phyloP scores from a whole-genome alignment of 2,888 invertebrate species.

The Sinohyriopsis cumingii region DNA sequence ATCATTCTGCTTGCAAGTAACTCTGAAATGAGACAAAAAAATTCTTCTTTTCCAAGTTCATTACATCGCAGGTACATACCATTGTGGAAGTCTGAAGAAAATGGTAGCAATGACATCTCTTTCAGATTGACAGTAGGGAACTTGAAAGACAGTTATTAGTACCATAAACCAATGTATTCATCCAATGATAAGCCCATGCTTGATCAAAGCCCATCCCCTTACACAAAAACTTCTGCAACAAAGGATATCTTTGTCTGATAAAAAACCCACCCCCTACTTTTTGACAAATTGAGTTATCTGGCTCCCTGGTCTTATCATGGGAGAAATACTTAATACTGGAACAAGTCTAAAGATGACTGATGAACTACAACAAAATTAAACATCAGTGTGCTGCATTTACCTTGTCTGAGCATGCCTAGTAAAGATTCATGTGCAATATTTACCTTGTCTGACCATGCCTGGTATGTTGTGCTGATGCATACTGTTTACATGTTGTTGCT shows the following conservation, averaged over 20 bases:
- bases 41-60: not conserved
- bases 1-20: constrained; percentile 49
- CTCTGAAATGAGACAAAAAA: constrained; percentile 28
- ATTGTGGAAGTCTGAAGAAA: too few species aligned
- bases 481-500: constrained; percentile 33
- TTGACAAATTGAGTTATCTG: too few species aligned
- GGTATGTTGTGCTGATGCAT: constrained; percentile 36
- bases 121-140: too few species aligned
- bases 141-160: too few species aligned
- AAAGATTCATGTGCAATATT: not conserved
- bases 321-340: too few species aligned
- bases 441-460: constrained; percentile 48
- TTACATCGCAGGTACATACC: not conserved
- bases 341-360: constrained; percentile 1
- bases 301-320: too few species aligned
- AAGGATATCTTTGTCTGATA: not conserved
- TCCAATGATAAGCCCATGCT: too few species aligned
- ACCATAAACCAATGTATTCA: not conserved
- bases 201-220: too few species aligned
- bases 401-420: constrained; percentile 7
- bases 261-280: too few species aligned
- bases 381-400: not conserved
- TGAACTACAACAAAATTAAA: too few species aligned
- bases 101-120: too few species aligned
- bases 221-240: not conserved